phyloP scores from a whole-genome alignment of 2,113 vertebrate genomes.

The Piprites chloris region DNA sequence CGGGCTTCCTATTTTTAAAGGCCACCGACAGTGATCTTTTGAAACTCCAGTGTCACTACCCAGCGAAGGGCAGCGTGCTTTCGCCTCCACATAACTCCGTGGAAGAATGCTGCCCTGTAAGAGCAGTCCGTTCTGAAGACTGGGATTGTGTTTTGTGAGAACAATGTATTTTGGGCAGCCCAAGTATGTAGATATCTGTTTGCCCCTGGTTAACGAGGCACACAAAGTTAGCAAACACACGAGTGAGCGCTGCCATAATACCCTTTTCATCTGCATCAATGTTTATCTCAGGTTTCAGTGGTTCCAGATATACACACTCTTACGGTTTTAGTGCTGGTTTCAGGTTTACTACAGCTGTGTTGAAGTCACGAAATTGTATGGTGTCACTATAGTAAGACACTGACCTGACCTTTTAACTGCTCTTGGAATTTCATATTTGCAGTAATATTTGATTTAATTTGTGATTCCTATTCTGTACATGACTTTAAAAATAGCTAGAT shows the following conservation, averaged over 20 bases:
- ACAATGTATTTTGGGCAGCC: not conserved
- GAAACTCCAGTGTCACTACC: not conserved
- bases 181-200: not conserved
- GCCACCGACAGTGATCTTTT: not conserved
- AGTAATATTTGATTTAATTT: conserved; percentile 1
- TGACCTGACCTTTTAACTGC: conserved; percentile 25
- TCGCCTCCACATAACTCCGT: not conserved
- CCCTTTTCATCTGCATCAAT: not conserved
- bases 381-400: not conserved
- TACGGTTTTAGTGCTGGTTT: conserved; percentile 26
- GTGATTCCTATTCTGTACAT: not conserved
- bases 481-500: conserved; percentile 30
- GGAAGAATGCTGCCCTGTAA: not conserved
- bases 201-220: not conserved
- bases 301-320: conserved; percentile 10
- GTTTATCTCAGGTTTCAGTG: conserved; percentile 40
- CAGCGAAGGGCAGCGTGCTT: not conserved
- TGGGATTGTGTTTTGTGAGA: not conserved
- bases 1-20: not conserved
- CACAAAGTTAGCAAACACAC: not conserved
- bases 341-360: not conserved
- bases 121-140: not conserved
- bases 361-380: not conserved
- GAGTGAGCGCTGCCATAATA: not conserved
- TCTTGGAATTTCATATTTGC: not conserved